A percentile compares a stretch with the other conserved stretches of the same genome.
Evolutionary conservation across 2,113 vertebrate species (phyloP).

Genomic region (Conger conger): DNA sequence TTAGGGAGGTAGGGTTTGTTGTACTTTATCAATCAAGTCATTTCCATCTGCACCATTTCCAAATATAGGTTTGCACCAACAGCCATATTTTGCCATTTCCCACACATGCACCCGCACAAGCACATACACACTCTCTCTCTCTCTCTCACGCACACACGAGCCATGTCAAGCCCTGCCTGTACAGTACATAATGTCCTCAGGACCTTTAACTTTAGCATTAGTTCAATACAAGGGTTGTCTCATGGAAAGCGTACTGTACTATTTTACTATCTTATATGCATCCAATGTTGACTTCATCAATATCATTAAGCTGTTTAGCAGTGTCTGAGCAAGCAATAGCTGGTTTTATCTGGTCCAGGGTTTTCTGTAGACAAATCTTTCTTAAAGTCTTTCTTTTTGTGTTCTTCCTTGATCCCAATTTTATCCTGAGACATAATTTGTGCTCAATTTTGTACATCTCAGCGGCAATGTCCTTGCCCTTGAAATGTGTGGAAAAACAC

Average conservation of each 20-base stretch:
- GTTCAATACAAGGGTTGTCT: background rate
- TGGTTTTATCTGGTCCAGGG: background rate
- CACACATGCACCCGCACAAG: too few species aligned
- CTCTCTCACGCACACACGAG: too few species aligned
- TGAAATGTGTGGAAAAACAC: slow-evolving; percentile 5
- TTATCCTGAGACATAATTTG: background rate
- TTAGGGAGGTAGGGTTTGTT: too few species aligned
- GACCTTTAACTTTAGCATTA: background rate
- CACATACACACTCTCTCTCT: too few species aligned
- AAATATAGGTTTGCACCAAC: too few species aligned
- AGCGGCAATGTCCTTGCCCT: background rate
- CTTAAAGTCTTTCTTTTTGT: background rate
- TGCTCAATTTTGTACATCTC: background rate
- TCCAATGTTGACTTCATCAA: background rate
- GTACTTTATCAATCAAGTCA: too few species aligned
- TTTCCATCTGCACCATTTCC: too few species aligned
- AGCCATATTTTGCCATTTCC: too few species aligned
- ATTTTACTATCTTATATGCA: background rate
- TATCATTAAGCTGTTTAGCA: background rate
- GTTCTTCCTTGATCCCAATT: background rate
- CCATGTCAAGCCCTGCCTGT: too few species aligned
- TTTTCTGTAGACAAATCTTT: slow-evolving; percentile 7
- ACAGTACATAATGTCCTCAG: too few species aligned
- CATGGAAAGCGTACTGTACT: background rate
- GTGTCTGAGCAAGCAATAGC: background rate